Base-by-base conservation (phyloP, 2,888 invertebrate genomes). In the Ectobius pallidus region DNA sequence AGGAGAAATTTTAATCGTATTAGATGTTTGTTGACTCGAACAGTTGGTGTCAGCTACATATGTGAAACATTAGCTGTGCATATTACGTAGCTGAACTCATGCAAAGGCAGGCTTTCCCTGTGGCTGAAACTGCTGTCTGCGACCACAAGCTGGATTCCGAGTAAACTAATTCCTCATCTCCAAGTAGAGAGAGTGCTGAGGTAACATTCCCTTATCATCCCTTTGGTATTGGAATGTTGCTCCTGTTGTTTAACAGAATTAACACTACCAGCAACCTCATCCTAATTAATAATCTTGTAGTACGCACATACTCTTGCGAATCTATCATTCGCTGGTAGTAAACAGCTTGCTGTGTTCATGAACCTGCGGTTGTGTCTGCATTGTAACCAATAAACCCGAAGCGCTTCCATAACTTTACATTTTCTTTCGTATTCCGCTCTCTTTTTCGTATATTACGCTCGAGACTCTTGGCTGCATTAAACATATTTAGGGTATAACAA, bases 131-230 rank as follows among this genome's bases (percentile, higher is more conserved):
- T 18, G 61, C 61, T 61, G 46, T 61, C 30, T 61, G 46, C 61
- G 61, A 61, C 61, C 61, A 18, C 61, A 61, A 34, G 32, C 61
- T 32, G 61, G 32, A 61, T 61, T 61, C 32, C 32, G 30, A 61
- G 61, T 61, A 61, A 61, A 61, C 61, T 61, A 61, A 61, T 61
- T 61, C 61, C 32, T 18, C 61, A 34, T 27, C n/a, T 61, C 30
- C n/a, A 61, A 61, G 61, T 18, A 18, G 18, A 44, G 44, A n/a
- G 1, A n/a, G 18, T 61, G 30, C 16, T 34, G 61, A 30, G 61
- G 61, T 18, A 11, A 32, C 32, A 61, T 32, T 18, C 32, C 61
- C 32, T 18, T 32, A n/a, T n/a, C 18, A 61, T 61, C 34, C 25
- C 39, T 14, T n/a, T 16, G 11, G 22, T 16, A 18, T 34, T 39